A percentile compares a stretch with the other conserved stretches of the same genome.
phyloP scores from a whole-genome alignment of 2,797 vertebrate genomes.

The Balearica regulorum region DNA sequence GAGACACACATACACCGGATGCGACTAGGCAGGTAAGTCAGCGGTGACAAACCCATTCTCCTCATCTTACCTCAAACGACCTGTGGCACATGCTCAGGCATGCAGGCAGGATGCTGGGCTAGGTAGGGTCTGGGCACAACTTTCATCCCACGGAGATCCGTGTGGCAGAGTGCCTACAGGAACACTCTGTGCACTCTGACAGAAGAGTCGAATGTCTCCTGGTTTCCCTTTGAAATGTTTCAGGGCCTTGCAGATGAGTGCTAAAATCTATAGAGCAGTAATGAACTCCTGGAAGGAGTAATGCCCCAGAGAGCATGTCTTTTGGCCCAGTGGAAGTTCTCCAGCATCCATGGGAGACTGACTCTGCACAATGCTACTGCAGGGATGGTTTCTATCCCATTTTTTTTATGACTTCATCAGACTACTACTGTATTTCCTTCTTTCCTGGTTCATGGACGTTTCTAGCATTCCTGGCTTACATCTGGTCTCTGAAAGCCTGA shows the following conservation, averaged over 20 bases:
- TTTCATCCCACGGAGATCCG: neutral
- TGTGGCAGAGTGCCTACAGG: neutral
- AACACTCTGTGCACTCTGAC: neutral
- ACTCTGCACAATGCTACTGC: neutral
- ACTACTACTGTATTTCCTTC: neutral
- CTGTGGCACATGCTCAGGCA: neutral
- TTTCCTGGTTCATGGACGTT: neutral
- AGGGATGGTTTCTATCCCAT: neutral
- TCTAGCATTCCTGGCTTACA: neutral
- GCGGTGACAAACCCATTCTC: neutral
- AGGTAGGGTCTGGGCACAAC: neutral
- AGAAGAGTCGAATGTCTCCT: neutral
- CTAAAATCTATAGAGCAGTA: neutral
- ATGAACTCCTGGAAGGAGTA: neutral
- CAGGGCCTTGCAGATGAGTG: neutral
- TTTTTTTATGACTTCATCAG: neutral
- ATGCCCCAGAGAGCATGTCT: neutral
- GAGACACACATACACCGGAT: neutral
- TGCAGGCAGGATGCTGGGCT: neutral
- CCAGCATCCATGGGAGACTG: neutral
- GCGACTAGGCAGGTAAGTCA: neutral
- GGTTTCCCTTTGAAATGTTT: neutral
- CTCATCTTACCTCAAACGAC: neutral
- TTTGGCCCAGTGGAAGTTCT: neutral
- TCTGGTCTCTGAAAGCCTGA: neutral